Percentiles rank a stretch among this genome's conserved stretches.
Conservation (phyloP, 2,113 vertebrate species). For the Vicugna pacos region DNA sequence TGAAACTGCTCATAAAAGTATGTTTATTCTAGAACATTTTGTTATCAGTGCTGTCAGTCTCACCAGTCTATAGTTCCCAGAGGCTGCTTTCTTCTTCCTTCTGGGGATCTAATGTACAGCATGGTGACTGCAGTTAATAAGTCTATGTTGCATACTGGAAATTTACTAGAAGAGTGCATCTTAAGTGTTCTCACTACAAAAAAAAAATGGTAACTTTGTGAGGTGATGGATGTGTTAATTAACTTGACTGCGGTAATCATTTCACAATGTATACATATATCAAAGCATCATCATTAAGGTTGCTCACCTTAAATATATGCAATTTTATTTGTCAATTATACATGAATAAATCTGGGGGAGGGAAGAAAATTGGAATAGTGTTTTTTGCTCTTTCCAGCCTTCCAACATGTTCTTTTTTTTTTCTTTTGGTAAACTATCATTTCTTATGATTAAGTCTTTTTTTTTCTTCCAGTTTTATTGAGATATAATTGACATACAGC, state of each 20-base stretch:
- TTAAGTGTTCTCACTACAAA: background rate
- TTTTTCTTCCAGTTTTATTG: background rate
- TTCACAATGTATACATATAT: background rate
- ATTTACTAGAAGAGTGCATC: background rate
- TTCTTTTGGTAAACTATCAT: background rate
- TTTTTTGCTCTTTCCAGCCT: slow-evolving; percentile 38
- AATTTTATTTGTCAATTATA: background rate
- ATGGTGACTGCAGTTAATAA: background rate
- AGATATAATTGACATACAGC: background rate
- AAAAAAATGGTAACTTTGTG: background rate
- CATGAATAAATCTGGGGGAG: background rate
- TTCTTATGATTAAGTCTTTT: background rate
- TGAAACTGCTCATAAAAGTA: background rate
- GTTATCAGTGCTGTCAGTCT: background rate
- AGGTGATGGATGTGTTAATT: background rate
- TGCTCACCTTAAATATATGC: background rate
- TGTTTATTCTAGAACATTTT: slow-evolving; percentile 16
- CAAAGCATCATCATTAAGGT: background rate
- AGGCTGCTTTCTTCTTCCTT: slow-evolving; percentile 21
- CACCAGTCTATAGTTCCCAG: background rate
- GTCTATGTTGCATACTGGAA: background rate
- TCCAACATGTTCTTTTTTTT: slow-evolving; percentile 11
- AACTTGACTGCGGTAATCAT: background rate
- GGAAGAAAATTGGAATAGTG: background rate
- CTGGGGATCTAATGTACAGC: background rate